A percentile compares a stretch with the other conserved stretches of the same genome.
Evolutionary conservation across 2,888 invertebrate species (phyloP).

Genomic region (Agrenia bidenticulata): DNA sequence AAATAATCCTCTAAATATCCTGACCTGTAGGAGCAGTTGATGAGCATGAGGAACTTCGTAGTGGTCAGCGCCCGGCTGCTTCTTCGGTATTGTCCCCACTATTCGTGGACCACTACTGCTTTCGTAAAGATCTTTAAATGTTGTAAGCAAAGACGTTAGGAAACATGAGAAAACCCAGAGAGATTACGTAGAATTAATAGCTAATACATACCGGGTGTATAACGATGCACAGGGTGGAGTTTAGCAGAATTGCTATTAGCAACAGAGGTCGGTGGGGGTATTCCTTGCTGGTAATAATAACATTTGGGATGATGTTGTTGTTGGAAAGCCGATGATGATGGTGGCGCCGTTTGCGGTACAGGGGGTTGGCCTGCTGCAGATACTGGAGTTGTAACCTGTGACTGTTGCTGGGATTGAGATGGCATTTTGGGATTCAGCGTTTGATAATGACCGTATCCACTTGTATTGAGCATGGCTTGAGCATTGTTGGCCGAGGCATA

Average conservation of each 20-base stretch:
- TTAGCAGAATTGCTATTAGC: slow-evolving; percentile 33
- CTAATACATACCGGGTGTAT: slow-evolving; percentile 49
- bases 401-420: slow-evolving; percentile 24
- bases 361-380: neutral
- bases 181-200: neutral
- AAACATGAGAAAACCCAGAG: neutral
- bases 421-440: slow-evolving; percentile 48
- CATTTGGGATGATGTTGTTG: slow-evolving; percentile 52
- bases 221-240: slow-evolving; percentile 52
- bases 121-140: slow-evolving; percentile 48
- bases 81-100: slow-evolving; percentile 79
- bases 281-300: slow-evolving; percentile 49
- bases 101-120: slow-evolving; percentile 61
- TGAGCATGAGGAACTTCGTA: slow-evolving; percentile 53
- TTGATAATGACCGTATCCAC: slow-evolving; percentile 49
- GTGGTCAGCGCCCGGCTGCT: slow-evolving; percentile 50
- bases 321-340: slow-evolving; percentile 27
- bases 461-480: slow-evolving; percentile 47
- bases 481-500: slow-evolving; percentile 40
- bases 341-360: slow-evolving; percentile 18
- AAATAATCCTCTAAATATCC: neutral
- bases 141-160: too few relatives aligned
- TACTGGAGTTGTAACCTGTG: slow-evolving; percentile 8
- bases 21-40: slow-evolving; percentile 37
- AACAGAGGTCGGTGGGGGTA: slow-evolving; percentile 28